A percentile compares a stretch with the other conserved stretches of the same genome.
Evolutionary conservation across 2,113 vertebrate genomes (phyloP).

Genomic region (Colistium nudipinnis): DNA sequence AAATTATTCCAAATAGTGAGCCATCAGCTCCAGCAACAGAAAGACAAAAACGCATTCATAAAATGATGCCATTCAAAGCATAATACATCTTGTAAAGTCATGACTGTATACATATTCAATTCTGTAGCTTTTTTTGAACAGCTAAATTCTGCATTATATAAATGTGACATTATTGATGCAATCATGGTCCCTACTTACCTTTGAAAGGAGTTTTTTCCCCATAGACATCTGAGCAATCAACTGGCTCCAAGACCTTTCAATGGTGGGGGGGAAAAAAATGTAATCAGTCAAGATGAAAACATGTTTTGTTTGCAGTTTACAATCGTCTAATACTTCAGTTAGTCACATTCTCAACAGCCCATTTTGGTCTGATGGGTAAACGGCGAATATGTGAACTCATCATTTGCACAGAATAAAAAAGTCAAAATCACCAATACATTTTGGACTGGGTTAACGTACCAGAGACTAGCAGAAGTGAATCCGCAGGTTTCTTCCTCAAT

Average conservation of each 20-base stretch:
- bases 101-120: constrained; percentile 20
- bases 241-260: neutral
- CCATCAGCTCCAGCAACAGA: neutral
- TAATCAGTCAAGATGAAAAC: neutral
- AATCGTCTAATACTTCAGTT: constrained; percentile 59
- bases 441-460: constrained; percentile 14
- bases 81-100: constrained; percentile 9
- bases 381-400: constrained; percentile 72
- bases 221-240: neutral
- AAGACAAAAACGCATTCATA: neutral
- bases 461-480: neutral
- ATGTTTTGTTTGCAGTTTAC: neutral
- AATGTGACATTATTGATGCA: neutral
- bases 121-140: neutral
- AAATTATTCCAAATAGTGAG: neutral
- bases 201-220: neutral
- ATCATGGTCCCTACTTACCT: neutral
- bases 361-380: constrained; percentile 79
- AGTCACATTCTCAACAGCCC: constrained; percentile 71
- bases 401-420: constrained; percentile 29
- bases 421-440: neutral
- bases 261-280: neutral
- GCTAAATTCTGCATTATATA: neutral
- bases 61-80: too few relatives aligned
- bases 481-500: neutral